These are phyloP conservation scores for Periophthalmodon schlosseri DNA, from an alignment of 2,113 vertebrate species.

Conservation along the genomic window DNA sequence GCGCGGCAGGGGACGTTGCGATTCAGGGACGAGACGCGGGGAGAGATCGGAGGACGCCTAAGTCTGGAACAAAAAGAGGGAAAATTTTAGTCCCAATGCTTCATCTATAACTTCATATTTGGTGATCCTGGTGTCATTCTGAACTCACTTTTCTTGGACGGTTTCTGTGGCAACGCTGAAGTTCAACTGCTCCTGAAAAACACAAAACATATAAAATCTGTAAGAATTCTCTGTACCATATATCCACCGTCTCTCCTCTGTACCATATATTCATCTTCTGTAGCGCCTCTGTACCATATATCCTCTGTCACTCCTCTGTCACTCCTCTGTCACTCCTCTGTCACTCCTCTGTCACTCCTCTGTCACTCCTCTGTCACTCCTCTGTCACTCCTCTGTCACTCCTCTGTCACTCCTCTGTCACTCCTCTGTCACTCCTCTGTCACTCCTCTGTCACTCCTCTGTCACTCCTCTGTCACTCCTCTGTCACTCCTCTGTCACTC, in stretches of 20 bases:
- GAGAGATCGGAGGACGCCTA: conserved; percentile 7
- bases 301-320: no score
- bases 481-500: no score
- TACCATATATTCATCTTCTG: no score
- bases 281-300: not conserved
- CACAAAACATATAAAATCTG: not conserved
- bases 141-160: conserved; percentile 57
- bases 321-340: no score
- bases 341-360: no score
- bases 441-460: no score
- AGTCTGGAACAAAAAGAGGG: conserved; percentile 24
- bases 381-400: no score
- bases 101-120: not conserved
- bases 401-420: no score
- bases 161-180: conserved; percentile 9
- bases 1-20: not conserved
- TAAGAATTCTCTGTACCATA: not conserved
- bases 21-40: not conserved
- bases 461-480: no score
- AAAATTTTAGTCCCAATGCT: not conserved
- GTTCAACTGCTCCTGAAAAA: conserved; percentile 55
- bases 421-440: no score
- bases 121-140: no score
- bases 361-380: no score
- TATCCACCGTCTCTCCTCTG: not conserved